Base-by-base conservation (phyloP, 2,113 vertebrate genomes). In the Microcebus murinus region DNA sequence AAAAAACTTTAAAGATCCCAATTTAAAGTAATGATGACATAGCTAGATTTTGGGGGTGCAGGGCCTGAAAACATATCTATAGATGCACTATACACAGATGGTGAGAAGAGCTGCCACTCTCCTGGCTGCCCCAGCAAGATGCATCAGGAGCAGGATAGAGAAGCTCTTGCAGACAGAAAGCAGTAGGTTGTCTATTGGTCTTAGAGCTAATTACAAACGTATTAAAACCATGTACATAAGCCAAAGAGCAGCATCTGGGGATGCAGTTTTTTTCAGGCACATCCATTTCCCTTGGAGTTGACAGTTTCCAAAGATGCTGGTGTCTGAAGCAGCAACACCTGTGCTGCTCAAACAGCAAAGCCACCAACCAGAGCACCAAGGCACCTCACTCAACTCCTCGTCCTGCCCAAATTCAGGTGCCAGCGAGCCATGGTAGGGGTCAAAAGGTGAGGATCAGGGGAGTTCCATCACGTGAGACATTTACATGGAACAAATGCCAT, bases 201-300 rank as follows among this genome's bases (percentile, higher is more conserved):
- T 70, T 63, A 42, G 36, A 74, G 34, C 57, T 11, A 14, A 93
- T 21, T 18, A 81, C 31, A 50, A 55, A 87, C 39, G 2, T 17
- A 25, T 17, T 29, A 63, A 55, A 63, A 21, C 20, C 17, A 0
- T 11, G 31, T 52, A 76, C 13, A 21, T 25, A 77, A 95, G 27
- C 1, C 74, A 31, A 36, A 80, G 31, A 63, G 20, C n/a, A 74
- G 25, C 8, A 18, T 14, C 52, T 39, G n/a, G 50, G 5, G 39
- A 34, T 1, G 6, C 29, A 31, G 20, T 12, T 52, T 12, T 11
- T 65, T 68, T 34, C 67, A 25, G 4, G 2, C 90, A 45, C 0
- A 3, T 0, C 12, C 2, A 9, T n/a, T 36, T 71, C 42, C n/a
- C 42, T 17, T 10, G 12, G n/a, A 59, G 34, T 0, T 34, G 18